These are phyloP conservation scores for Eurypyga helias DNA, from an alignment of 2,113 vertebrate genomes.

Conservation along the genomic window DNA sequence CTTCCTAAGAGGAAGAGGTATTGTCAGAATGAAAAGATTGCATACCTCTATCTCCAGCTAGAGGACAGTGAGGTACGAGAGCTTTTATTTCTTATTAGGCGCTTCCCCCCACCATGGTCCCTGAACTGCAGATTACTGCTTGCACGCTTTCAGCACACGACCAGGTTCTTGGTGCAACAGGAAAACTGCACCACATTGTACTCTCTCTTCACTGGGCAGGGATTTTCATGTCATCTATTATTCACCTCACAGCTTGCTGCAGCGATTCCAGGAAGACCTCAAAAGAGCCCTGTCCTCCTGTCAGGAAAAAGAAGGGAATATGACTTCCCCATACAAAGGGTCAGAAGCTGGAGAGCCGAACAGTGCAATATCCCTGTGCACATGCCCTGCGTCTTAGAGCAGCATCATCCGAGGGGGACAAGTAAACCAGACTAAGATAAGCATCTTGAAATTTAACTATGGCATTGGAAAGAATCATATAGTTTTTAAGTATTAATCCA, in stretches of 20 bases:
- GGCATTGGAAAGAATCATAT: background rate
- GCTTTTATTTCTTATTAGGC: background rate
- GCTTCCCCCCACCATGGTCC: no score
- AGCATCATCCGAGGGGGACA: background rate
- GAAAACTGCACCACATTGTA: background rate
- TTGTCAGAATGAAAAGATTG: background rate
- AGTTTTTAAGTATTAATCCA: background rate
- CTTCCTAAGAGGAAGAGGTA: background rate
- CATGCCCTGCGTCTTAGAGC: background rate
- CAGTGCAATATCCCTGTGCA: background rate
- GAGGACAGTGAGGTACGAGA: background rate
- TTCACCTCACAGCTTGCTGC: conserved; percentile 37
- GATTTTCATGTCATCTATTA: conserved; percentile 15
- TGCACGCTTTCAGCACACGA: background rate
- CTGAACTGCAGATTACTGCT: background rate
- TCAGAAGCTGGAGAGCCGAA: background rate
- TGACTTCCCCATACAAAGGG: background rate
- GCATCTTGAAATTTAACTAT: background rate
- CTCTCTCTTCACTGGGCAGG: background rate
- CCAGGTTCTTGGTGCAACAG: background rate
- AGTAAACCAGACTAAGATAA: background rate
- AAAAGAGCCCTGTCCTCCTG: background rate
- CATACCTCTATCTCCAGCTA: background rate
- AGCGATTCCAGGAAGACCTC: background rate
- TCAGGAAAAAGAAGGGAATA: background rate